These are phyloP conservation scores for Cryptomyrus ogoouensis DNA, from an alignment of 2,113 vertebrate species.

Conservation along the genomic window DNA sequence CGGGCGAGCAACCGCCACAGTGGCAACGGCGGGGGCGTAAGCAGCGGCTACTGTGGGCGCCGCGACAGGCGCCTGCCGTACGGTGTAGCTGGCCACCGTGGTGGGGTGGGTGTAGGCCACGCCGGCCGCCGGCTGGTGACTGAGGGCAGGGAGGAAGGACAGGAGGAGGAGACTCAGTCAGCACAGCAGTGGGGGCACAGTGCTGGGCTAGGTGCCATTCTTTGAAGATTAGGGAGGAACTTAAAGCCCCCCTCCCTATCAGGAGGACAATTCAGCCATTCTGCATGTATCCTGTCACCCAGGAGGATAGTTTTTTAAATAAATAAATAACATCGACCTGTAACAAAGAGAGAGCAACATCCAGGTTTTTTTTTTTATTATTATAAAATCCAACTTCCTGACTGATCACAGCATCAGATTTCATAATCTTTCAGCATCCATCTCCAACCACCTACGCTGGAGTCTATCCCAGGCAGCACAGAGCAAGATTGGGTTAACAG, in stretches of 20 bases:
- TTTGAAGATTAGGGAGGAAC: neutral
- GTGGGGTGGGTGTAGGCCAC: conserved; percentile 97
- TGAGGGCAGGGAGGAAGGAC: conserved; percentile 42
- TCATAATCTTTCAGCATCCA: neutral
- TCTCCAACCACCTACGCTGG: neutral
- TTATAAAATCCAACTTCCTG: neutral
- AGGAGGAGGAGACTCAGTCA: neutral
- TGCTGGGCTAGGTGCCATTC: neutral
- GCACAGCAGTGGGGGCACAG: neutral
- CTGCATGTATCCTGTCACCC: neutral
- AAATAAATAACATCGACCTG: too few relatives aligned
- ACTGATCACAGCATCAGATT: neutral
- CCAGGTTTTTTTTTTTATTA: neutral
- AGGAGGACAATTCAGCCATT: neutral
- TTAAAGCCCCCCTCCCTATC: neutral
- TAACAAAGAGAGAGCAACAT: neutral
- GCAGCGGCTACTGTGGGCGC: conserved; percentile 91
- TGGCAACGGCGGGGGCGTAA: conserved; percentile 82
- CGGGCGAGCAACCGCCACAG: conserved; percentile 83
- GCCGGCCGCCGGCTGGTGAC: conserved; percentile 91
- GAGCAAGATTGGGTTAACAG: neutral
- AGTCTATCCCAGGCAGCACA: neutral
- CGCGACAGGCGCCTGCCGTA: conserved; percentile 92
- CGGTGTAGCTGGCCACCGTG: conserved; percentile 97
- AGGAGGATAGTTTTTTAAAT: neutral